Evolutionary conservation across 2,888 invertebrate genomes (phyloP), one percentile per base, ranked within the genome.

Genomic region (Liodrosophila aerea): DNA sequence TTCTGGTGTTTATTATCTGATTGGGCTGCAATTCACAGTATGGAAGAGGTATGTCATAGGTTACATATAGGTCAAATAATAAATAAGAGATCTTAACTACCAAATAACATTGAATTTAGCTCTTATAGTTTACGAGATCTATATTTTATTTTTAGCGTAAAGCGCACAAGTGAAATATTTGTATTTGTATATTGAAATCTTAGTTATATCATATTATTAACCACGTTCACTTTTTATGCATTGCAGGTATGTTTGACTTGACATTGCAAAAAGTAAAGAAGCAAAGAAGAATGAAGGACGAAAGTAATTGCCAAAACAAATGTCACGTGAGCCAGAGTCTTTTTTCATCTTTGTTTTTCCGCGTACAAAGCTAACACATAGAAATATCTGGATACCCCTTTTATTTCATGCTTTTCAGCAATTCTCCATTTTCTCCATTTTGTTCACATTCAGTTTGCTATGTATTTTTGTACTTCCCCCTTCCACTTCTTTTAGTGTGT

Each of bases 181-280:
- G n/a, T n/a, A n/a, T n/a, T n/a, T n/a, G n/a, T n/a, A n/a, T n/a
- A n/a, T n/a, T n/a, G n/a, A n/a, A n/a, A n/a, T n/a, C n/a, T 22
- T 22, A 22, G 22, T 4, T 22, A 22, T 22, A 22, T 22, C 22
- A 22, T 22, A 22, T 22, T 22, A 11, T 50, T 5, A 30, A 30
- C n/a, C n/a, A 30, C 4, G 1, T 16, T 41, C 9, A 27, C 1
- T 40, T 60, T 13, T 57, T 64, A 33, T 59, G 51, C 64, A 49
- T 76, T 76, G 53, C 78, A 78, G 78, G 78, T 77, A 78, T 69
- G 74, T 76, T 73, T 73, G 68, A 68, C 63, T 61, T 56, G 73
- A 34, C 57, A 63, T 54, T 63, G 64, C 27, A 43, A 29, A 43
- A 15, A 40, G n/a, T 41, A 41, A 29, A 31, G 12, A 12, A 41